Conservation (phyloP, 2,797 vertebrate species). For the Sebastes matsubarae region DNA sequence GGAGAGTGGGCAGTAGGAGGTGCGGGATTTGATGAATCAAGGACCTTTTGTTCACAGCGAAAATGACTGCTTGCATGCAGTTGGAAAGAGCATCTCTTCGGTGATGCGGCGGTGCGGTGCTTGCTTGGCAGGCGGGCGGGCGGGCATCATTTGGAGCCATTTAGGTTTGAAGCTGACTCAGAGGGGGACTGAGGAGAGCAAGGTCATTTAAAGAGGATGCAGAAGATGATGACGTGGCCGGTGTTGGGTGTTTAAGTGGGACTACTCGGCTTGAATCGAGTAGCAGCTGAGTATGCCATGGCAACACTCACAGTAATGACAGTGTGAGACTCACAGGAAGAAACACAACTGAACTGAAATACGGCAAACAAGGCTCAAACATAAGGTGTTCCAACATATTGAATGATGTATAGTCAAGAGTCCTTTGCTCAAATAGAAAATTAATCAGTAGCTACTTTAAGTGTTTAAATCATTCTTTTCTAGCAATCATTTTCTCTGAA, state of each 20-base stretch:
- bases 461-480: not conserved
- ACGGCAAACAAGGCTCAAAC: conserved; percentile 5
- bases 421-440: not conserved
- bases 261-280: conserved; percentile 57
- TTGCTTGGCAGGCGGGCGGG: conserved; percentile 51
- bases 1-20: conserved; percentile 73
- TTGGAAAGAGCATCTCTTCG: conserved; percentile 49
- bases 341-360: not conserved
- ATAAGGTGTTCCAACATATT: not conserved
- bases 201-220: conserved; percentile 72
- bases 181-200: conserved; percentile 46
- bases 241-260: conserved; percentile 53
- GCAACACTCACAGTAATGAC: conserved; percentile 53
- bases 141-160: conserved; percentile 65
- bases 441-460: not conserved
- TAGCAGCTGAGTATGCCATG: conserved; percentile 43
- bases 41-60: conserved; percentile 74
- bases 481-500: not conserved
- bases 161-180: conserved; percentile 62
- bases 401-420: not conserved
- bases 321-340: conserved; percentile 1
- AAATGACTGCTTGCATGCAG: conserved; percentile 62
- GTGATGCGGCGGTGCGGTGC: conserved; percentile 9
- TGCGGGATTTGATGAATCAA: conserved; percentile 75
- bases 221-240: conserved; percentile 63